Evolutionary conservation across 2,113 vertebrate species (phyloP), one percentile per base, ranked within the genome.

Genomic region (Fregata magnificens): DNA sequence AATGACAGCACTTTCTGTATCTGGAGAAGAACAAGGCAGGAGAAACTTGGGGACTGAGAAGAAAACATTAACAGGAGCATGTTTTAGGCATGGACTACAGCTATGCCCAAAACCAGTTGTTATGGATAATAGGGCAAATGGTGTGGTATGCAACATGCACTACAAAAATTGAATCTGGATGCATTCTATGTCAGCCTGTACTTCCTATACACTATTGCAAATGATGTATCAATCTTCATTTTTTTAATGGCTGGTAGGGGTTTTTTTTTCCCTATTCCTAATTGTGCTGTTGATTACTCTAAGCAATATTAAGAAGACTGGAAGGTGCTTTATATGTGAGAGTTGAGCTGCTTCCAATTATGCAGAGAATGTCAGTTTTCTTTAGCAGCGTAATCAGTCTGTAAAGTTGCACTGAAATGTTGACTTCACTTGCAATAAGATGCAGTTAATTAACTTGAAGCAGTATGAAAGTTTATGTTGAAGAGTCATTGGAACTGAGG

Each of bases 391-490:
- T 82, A 90, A 86, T 93, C 62, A 77, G 76, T 70, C 63, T 88
- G 8, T 69, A 77, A 74, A 24, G 59, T 62, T 73, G 56, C 42
- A 81, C 16, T 77, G 76, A 88, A 93, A 88, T 92, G 42, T 79
- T 95, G 67, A 77, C 38, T 94, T 92, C 66, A 52, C 34, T 71
- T 77, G 83, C 82, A 92, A 58, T 80, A 78, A 77, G 42, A 90
- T 81, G 49, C 63, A 83, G 59, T 81, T 95, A 96, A 95, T 95
- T 95, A 95, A 88, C 67, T 81, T 84, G 50, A 86, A 94, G 42
- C 18, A 47, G 22, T 49, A 77, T 70, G 63, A 95, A 86, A 96
- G 72, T 88, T 95, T n/a, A n/a, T 74, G 55, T 38, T 66, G 55
- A 92, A 93, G 31, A 73, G 24, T 59, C 65, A 83, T 53, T 82